Percentiles rank a stretch among this genome's conserved stretches.
Conservation (phyloP, 2,888 invertebrate genomes). For the Ceraclea dissimilis region DNA sequence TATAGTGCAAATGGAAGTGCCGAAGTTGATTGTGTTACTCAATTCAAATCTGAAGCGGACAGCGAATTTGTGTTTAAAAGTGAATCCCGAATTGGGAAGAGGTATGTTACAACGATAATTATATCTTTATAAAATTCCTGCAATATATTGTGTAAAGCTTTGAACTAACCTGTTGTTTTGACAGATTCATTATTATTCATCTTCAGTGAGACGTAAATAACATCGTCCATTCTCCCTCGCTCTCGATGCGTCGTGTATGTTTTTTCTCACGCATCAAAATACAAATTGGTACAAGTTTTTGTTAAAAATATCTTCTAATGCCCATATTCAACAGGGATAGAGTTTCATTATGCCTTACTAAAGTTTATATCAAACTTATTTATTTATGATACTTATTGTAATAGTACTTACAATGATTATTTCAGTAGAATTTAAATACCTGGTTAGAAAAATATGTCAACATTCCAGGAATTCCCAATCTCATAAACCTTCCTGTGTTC, state of each 20-base stretch:
- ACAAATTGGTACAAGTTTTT: constrained; percentile 16
- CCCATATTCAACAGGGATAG: constrained; percentile 25
- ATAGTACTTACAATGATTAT: too few species aligned
- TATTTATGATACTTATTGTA: neutral
- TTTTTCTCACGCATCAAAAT: constrained; percentile 9
- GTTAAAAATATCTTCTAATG: constrained; percentile 26
- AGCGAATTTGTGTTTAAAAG: neutral
- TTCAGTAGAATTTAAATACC: too few species aligned
- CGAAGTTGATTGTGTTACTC: neutral
- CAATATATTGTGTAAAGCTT: neutral
- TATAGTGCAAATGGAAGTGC: constrained; percentile 27
- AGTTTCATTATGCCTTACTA: constrained; percentile 15
- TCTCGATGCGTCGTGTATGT: neutral
- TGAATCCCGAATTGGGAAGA: neutral
- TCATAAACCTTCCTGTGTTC: too few species aligned
- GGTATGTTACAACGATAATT: neutral
- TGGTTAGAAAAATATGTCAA: too few species aligned
- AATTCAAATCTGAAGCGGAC: neutral
- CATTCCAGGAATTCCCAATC: too few species aligned
- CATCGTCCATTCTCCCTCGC: constrained; percentile 14
- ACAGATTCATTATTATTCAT: constrained; percentile 7
- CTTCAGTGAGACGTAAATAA: constrained; percentile 17
- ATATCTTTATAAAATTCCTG: neutral
- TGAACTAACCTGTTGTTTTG: constrained; percentile 3
- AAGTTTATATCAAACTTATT: neutral